Evolutionary conservation across 2,113 vertebrate species (phyloP).

Genomic region (Conger conger): DNA sequence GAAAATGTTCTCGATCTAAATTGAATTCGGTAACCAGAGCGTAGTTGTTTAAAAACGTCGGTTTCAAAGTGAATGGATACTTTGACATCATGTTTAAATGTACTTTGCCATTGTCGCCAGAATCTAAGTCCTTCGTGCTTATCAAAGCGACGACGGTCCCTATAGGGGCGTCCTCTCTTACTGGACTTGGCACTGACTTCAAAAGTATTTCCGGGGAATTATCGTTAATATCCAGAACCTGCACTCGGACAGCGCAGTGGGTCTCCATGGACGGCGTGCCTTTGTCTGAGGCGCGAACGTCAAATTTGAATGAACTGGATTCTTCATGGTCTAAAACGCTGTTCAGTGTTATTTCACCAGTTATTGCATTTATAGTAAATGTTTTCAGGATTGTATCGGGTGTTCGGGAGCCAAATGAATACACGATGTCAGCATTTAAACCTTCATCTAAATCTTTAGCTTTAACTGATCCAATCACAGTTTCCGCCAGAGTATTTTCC

Average conservation of each 20-base stretch:
- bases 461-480: slow-evolving; percentile 62
- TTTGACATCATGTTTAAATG: slow-evolving; percentile 46
- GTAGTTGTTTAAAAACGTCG: slow-evolving; percentile 78
- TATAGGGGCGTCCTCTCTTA: slow-evolving; percentile 56
- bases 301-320: slow-evolving; percentile 68
- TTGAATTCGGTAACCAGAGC: slow-evolving; percentile 70
- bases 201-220: slow-evolving; percentile 46
- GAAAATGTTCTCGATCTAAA: slow-evolving; percentile 72
- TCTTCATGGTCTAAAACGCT: slow-evolving; percentile 77
- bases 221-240: slow-evolving; percentile 66
- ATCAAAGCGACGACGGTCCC: slow-evolving; percentile 66
- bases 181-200: slow-evolving; percentile 56
- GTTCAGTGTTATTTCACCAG: slow-evolving; percentile 67
- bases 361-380: slow-evolving; percentile 57
- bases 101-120: slow-evolving; percentile 60
- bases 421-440: slow-evolving; percentile 11
- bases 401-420: slow-evolving; percentile 49
- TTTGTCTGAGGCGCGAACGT: slow-evolving; percentile 67
- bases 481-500: slow-evolving; percentile 63
- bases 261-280: slow-evolving; percentile 70
- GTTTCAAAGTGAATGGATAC: slow-evolving; percentile 70
- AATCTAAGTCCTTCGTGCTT: slow-evolving; percentile 58
- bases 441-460: slow-evolving; percentile 27
- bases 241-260: slow-evolving; percentile 56
- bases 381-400: slow-evolving; percentile 32